Evolutionary conservation across 2,113 vertebrate species (phyloP).

Genomic region (Petroica traversi): DNA sequence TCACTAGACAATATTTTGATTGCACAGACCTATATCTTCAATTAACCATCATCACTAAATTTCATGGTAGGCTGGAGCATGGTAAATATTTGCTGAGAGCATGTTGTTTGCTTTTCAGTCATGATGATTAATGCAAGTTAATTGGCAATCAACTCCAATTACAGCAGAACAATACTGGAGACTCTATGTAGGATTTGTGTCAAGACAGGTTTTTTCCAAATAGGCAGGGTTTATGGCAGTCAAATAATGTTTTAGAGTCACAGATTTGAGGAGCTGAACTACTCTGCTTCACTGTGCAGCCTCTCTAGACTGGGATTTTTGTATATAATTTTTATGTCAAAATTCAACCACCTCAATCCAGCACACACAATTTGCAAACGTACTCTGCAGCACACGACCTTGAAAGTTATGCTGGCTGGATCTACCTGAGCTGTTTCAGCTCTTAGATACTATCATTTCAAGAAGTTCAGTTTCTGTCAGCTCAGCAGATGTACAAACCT

Average conservation of each 20-base stretch:
- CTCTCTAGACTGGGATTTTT: not conserved
- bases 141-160: slow-evolving; percentile 42
- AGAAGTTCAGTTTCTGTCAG: not conserved
- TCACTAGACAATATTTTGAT: not conserved
- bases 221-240: not conserved
- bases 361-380: not conserved
- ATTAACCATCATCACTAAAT: slow-evolving; percentile 8
- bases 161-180: not conserved
- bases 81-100: slow-evolving; percentile 31
- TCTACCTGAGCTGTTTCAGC: not conserved
- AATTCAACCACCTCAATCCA: not conserved
- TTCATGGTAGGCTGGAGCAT: slow-evolving; percentile 3
- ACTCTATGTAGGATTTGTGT: not conserved
- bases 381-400: not conserved
- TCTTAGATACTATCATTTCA: not conserved
- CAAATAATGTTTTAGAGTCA: not conserved
- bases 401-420: not conserved
- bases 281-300: not conserved
- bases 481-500: not conserved
- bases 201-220: slow-evolving; percentile 3
- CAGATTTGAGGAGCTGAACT: not conserved
- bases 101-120: slow-evolving; percentile 23
- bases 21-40: slow-evolving; percentile 8
- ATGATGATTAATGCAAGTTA: slow-evolving; percentile 43
- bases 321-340: not conserved